A percentile compares a stretch with the other conserved stretches of the same genome.
phyloP scores from a whole-genome alignment of 2,797 vertebrate genomes.

The Benthosema pterotum region DNA sequence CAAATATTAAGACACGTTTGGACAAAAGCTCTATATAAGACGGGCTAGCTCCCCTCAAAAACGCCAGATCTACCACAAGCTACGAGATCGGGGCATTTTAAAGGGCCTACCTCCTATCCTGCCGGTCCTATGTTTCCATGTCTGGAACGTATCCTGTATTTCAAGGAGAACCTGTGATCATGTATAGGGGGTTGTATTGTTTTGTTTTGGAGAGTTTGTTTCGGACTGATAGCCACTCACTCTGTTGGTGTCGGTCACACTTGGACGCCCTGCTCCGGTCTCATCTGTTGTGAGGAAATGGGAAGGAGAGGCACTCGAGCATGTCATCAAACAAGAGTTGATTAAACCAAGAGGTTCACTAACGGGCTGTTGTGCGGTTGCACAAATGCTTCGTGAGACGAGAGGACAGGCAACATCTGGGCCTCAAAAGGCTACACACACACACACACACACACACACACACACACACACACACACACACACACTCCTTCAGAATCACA shows the following conservation, averaged over 20 bases:
- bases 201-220: not conserved
- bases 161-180: constrained; percentile 10
- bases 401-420: constrained; percentile 63
- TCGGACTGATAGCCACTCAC: not conserved
- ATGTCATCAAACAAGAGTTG: constrained; percentile 45
- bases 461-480: constrained; percentile 15
- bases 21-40: no score
- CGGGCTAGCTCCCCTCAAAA: no score
- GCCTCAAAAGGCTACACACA: constrained; percentile 36
- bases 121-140: constrained; percentile 3
- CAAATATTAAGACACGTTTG: no score
- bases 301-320: constrained; percentile 17
- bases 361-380: constrained; percentile 36
- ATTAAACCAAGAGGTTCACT: constrained; percentile 35
- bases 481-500: no score
- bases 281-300: constrained; percentile 26
- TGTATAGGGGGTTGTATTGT: not conserved
- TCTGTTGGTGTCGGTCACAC: not conserved
- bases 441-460: constrained; percentile 19
- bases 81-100: constrained; percentile 23
- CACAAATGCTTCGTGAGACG: constrained; percentile 32
- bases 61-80: no score
- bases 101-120: constrained; percentile 2
- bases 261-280: not conserved
- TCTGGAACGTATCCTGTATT: constrained; percentile 19